These are phyloP conservation scores for Leptobrachium ailaonicum DNA, from an alignment of 2,113 vertebrate species.

Conservation along the genomic window DNA sequence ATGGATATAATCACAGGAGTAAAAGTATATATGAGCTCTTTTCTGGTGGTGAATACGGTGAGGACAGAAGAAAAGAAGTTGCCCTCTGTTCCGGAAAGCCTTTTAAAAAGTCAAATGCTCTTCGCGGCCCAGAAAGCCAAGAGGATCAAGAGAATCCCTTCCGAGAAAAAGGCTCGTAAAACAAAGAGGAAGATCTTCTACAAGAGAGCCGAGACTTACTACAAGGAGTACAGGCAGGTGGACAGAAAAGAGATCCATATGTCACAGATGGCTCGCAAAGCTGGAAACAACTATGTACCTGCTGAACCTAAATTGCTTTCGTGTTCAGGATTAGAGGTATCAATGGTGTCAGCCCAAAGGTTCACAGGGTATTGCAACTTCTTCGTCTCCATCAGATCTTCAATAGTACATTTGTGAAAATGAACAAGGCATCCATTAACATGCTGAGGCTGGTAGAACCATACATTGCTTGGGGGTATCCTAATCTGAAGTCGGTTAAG, in stretches of 20 bases:
- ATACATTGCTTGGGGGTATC: conserved; percentile 96
- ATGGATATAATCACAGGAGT: too few species aligned
- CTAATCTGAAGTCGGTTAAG: too few species aligned
- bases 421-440: conserved; percentile 98
- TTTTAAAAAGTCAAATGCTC: conserved; percentile 92
- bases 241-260: conserved; percentile 72
- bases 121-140: conserved; percentile 81
- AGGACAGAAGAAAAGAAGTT: conserved; percentile 81
- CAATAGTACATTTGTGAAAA: conserved; percentile 93
- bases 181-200: conserved; percentile 86
- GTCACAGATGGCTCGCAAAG: conserved; percentile 87
- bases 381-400: conserved; percentile 97
- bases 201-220: conserved; percentile 80
- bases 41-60: conserved; percentile 82
- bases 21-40: conserved; percentile 60
- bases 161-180: conserved; percentile 85
- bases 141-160: conserved; percentile 79
- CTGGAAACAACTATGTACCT: conserved; percentile 52
- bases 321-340: conserved; percentile 88
- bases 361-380: conserved; percentile 93
- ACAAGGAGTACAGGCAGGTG: too few species aligned
- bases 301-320: conserved; percentile 93
- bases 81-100: conserved; percentile 89
- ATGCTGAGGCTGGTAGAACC: conserved; percentile 68
- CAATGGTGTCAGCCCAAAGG: background rate